Conservation (phyloP, 2,113 vertebrate genomes). For the Caloenas nicobarica region DNA sequence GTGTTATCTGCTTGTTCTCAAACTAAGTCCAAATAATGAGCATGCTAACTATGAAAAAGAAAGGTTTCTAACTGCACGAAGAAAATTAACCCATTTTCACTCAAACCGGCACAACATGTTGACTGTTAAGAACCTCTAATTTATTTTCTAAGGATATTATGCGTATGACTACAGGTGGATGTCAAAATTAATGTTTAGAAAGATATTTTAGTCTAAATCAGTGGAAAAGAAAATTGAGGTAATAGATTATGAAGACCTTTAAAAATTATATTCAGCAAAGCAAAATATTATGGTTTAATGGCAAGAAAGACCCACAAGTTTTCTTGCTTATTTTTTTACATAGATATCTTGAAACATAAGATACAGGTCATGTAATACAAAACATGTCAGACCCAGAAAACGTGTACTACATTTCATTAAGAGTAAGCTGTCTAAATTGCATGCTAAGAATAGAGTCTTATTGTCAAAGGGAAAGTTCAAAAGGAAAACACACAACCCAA, state of each 20-base stretch:
- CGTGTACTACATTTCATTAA: neutral
- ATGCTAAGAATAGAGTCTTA: conserved; percentile 14
- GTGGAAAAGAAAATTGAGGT: neutral
- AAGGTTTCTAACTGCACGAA: too few species aligned
- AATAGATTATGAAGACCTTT: neutral
- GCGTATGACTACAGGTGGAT: neutral
- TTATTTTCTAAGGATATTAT: neutral
- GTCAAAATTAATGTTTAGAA: neutral
- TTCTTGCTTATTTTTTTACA: neutral
- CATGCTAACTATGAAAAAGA: too few species aligned
- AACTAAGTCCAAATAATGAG: too few species aligned
- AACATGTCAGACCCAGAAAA: neutral
- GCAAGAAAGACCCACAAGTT: neutral
- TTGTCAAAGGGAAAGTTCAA: neutral
- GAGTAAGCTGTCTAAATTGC: neutral
- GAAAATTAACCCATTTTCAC: too few species aligned
- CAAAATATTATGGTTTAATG: neutral
- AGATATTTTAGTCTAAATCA: neutral
- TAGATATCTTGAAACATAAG: neutral
- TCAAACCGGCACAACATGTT: neutral
- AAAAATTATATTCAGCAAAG: neutral
- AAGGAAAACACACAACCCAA: neutral
- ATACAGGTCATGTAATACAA: neutral
- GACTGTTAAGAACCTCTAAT: neutral
- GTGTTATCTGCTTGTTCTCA: too few species aligned